Base-by-base conservation (phyloP, 1,140 invertebrate species). In the Anadara kagoshimensis region DNA sequence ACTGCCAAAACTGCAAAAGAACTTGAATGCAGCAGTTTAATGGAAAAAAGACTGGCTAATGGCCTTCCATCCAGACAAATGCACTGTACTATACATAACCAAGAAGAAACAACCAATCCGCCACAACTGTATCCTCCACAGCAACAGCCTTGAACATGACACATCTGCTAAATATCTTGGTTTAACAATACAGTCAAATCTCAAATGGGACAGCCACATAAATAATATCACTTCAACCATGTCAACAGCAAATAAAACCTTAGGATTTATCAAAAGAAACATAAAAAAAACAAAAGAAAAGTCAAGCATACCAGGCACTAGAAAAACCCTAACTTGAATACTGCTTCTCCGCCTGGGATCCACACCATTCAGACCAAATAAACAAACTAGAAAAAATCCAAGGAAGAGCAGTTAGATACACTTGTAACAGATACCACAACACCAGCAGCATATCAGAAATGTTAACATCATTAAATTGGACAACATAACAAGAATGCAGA, bases 21-120 rank as follows among this genome's bases (percentile, higher is more conserved):
- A 75, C 29, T 16, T 69, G 10, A 26, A 65, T 36, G 74, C 69
- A 45, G 62, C 62, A 56, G 53, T 41, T 20, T 24, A 54, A 22
- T 76, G 54, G 73, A 63, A 70, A 49, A 24, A 45, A 0, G 56
- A 70, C 36, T 70, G 74, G 62, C 24, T 76, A n/a, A 66, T 70
- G 62, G 44, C 61, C n/a, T 76, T 65, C 49, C 54, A 62, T 45
- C 63, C 63, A 41, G 68, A 71, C 44, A 70, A 76, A 54, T 71
- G 67, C 36, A 70, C 36, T 22, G 44, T 66, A n/a, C 54, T 69
- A 0, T 59, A 20, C 7, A 43, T 61, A 14, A 70, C 68, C 41
- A 12, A 63, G 14, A 63, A 44, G 18, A 69, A 62, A 74, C 18
- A 22, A 1, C 4, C 64, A 36, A 8, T 41, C 12, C 22, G 41